Evolutionary conservation across 2,888 invertebrate species (phyloP).

Genomic region (Lampropteryx suffumata): DNA sequence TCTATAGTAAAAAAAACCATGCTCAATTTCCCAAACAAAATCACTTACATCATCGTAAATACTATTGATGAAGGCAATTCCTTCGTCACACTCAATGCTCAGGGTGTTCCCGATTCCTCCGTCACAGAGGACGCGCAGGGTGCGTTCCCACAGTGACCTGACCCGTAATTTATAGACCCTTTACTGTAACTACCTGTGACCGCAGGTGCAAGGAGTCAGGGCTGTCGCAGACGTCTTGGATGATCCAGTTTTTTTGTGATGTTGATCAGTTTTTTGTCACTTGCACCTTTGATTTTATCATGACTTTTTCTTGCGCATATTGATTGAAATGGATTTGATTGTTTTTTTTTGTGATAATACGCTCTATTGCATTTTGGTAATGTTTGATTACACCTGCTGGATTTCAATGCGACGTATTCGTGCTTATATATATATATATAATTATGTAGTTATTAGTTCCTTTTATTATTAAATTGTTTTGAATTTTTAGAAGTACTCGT

Average conservation of each 20-base stretch:
- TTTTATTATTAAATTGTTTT: no score
- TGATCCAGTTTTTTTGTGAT: slow-evolving; percentile 23
- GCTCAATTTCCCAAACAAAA: slow-evolving; percentile 20
- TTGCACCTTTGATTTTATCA: slow-evolving; percentile 6
- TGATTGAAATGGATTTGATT: slow-evolving; percentile 1
- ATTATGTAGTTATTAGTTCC: no score
- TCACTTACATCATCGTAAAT: background rate
- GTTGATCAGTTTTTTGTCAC: background rate
- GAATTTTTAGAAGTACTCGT: no score
- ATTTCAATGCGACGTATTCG: background rate
- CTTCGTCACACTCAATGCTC: slow-evolving; percentile 22
- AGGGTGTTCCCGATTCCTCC: slow-evolving; percentile 31
- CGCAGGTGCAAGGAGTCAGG: slow-evolving; percentile 76
- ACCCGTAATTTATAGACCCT: slow-evolving; percentile 76
- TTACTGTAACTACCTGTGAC: slow-evolving; percentile 70
- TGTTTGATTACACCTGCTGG: slow-evolving; percentile 2
- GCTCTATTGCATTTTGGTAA: slow-evolving; percentile 8
- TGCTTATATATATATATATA: no score
- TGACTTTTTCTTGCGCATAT: background rate
- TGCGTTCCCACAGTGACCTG: slow-evolving; percentile 78
- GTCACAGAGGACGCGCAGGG: slow-evolving; percentile 65
- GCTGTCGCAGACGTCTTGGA: slow-evolving; percentile 44
- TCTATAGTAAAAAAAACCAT: no score
- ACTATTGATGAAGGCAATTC: background rate
- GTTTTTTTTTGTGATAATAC: slow-evolving; percentile 9